phyloP scores from a whole-genome alignment of 2,888 invertebrate species.

The Torymus tubicola region DNA sequence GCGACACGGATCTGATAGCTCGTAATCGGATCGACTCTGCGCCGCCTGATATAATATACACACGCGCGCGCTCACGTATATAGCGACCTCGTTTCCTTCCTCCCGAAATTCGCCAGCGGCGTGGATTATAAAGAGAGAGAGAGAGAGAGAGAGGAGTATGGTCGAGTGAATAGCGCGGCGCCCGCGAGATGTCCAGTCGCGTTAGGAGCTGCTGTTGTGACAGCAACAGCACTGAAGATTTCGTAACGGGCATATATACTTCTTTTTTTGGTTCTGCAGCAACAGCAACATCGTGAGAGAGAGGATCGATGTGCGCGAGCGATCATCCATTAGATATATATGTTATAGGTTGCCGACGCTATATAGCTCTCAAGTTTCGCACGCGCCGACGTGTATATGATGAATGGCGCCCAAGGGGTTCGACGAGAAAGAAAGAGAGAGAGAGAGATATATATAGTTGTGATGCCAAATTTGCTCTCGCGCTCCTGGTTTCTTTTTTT shows the following conservation, averaged over 20 bases:
- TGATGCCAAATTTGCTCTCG: constrained; percentile 16
- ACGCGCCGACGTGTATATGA: constrained; percentile 4
- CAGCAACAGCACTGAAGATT: constrained; percentile 59
- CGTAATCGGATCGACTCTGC: constrained; percentile 29
- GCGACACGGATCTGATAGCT: constrained; percentile 39
- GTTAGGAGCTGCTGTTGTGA: constrained; percentile 65
- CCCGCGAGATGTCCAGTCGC: constrained; percentile 60
- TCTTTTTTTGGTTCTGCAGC: constrained; percentile 58
- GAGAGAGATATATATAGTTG: not conserved
- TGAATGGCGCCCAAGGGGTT: constrained; percentile 19
- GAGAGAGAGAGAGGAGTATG: too few species aligned
- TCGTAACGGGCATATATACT: constrained; percentile 63
- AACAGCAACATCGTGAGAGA: constrained; percentile 64
- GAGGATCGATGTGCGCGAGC: constrained; percentile 51
- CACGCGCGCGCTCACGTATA: too few species aligned
- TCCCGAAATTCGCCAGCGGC: too few species aligned
- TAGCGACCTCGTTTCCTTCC: too few species aligned
- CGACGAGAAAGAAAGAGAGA: not conserved
- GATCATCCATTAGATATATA: constrained; percentile 57
- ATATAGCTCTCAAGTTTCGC: constrained; percentile 26
- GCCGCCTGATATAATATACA: not conserved
- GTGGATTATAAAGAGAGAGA: too few species aligned
- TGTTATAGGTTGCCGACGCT: not conserved
- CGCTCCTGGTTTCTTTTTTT: not conserved
- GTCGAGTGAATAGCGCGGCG: too few species aligned